Evolutionary conservation across 2,797 vertebrate species (phyloP).

Genomic region (Poecilia velifera): DNA sequence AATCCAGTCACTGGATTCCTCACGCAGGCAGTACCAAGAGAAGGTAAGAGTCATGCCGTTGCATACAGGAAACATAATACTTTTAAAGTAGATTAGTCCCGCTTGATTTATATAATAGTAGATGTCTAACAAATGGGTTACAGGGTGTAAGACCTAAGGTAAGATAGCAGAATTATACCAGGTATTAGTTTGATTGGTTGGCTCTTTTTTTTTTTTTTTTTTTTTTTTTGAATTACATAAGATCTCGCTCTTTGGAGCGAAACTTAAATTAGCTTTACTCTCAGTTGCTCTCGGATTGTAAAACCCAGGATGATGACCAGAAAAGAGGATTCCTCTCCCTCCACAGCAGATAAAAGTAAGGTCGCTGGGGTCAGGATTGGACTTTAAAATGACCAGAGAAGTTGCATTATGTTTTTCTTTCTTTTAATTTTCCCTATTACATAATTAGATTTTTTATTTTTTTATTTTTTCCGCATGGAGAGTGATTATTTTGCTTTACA

Average conservation of each 20-base stretch:
- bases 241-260: slow-evolving; percentile 41
- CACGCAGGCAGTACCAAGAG: slow-evolving; percentile 94
- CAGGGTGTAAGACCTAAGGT: slow-evolving; percentile 11
- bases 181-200: slow-evolving; percentile 37
- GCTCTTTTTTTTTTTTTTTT: slow-evolving; percentile 7
- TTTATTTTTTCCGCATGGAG: slow-evolving; percentile 12
- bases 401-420: slow-evolving; percentile 49
- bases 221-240: slow-evolving; percentile 11
- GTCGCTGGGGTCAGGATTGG: slow-evolving; percentile 38
- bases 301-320: slow-evolving; percentile 43
- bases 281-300: slow-evolving; percentile 50
- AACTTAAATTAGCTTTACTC: slow-evolving; percentile 54
- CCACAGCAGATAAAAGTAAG: slow-evolving; percentile 39
- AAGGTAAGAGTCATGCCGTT: slow-evolving; percentile 84
- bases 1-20: slow-evolving; percentile 97
- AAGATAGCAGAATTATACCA: slow-evolving; percentile 41
- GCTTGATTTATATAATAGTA: slow-evolving; percentile 1
- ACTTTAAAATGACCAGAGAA: slow-evolving; percentile 34
- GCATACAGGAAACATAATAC: slow-evolving; percentile 1
- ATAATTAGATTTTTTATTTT: slow-evolving; percentile 19
- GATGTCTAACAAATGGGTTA: background rate
- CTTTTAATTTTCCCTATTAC: slow-evolving; percentile 44
- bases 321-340: slow-evolving; percentile 66
- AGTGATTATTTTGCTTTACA: slow-evolving; percentile 70
- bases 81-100: slow-evolving; percentile 1